Base-by-base conservation (phyloP, 1,140 invertebrate genomes). In the Eupristina koningsbergeri region DNA sequence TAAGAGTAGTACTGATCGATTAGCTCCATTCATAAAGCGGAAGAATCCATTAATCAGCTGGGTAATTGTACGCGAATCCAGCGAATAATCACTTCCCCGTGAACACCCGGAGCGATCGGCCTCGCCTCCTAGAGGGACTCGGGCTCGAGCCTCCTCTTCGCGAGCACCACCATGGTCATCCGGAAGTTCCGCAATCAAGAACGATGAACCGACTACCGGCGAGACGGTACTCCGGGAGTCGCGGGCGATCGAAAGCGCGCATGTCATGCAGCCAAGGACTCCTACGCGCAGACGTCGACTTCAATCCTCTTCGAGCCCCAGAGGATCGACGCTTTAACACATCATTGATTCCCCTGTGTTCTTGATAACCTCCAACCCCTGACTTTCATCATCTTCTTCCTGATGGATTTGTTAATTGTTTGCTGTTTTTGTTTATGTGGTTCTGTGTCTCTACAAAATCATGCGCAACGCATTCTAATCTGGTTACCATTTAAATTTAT, bases 221-320 rank as follows among this genome's bases (percentile, higher is more conserved):
- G 71, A 67, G 76, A n/a, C n/a, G n/a, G 80, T 50, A 58, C 73
- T 50, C 39, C 63, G 78, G 63, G 31, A 41, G 31, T 34, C 53
- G 53, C 41, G 31, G 31, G n/a, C 67, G 36, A 84, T 71, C 75
- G 85, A 83, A 85, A 34, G 47, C 64, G 64, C 83, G 63, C 71
- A 77, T 50, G 69, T n/a, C n/a, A 69, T 39, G 69, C 76, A 80
- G 75, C 64, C 77, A 53, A 79, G 74, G 9, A 29, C 34, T 36
- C 19, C 1, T 36, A 5, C 39, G 50, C 17, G 19, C 31, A 31
- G 31, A 6, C 53, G 50, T 58, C 19, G 53, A 19, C 26, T 26
- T 19, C 9, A 5, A 19, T 17, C 50, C 6, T 3, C 50, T n/a
- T n/a, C 11, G 26, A 22, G 53, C 5, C 1, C 22, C 22, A 58